Percentiles rank a stretch among this genome's conserved stretches.
Conservation (phyloP, 2,888 invertebrate genomes). For the Chydorus sphaericus region DNA sequence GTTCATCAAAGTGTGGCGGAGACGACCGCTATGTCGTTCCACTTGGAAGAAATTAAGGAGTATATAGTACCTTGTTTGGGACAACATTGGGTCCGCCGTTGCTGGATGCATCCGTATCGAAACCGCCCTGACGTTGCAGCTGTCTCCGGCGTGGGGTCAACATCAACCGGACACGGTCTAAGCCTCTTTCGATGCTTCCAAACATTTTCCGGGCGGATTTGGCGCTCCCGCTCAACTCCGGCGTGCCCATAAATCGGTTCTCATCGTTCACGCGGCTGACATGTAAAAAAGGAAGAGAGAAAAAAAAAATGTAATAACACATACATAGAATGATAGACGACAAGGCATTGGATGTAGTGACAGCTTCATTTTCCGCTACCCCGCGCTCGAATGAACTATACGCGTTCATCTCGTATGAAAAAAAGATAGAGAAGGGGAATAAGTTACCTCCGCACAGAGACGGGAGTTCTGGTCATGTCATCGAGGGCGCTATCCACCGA, state of each 20-base stretch:
- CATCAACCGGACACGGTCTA: constrained; percentile 48
- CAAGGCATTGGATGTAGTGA: background rate
- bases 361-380: background rate
- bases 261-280: constrained; percentile 1
- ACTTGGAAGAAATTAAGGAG: too few relatives aligned
- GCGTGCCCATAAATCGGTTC: background rate
- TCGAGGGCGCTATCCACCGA: constrained; percentile 35
- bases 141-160: constrained; percentile 45
- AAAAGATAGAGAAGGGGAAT: too few relatives aligned
- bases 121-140: background rate
- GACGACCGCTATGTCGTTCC: too few relatives aligned
- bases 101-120: constrained; percentile 18
- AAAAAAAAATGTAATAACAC: background rate
- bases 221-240: background rate
- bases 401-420: too few relatives aligned
- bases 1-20: too few relatives aligned
- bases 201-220: constrained; percentile 43
- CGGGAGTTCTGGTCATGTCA: constrained; percentile 24
- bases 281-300: background rate
- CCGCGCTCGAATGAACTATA: background rate
- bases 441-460: constrained; percentile 20
- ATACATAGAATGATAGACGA: background rate
- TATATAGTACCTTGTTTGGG: constrained; percentile 7
- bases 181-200: constrained; percentile 51
- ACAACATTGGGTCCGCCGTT: constrained; percentile 14